phyloP scores from a whole-genome alignment of 2,797 vertebrate genomes.

The Vespertilio murinus region DNA sequence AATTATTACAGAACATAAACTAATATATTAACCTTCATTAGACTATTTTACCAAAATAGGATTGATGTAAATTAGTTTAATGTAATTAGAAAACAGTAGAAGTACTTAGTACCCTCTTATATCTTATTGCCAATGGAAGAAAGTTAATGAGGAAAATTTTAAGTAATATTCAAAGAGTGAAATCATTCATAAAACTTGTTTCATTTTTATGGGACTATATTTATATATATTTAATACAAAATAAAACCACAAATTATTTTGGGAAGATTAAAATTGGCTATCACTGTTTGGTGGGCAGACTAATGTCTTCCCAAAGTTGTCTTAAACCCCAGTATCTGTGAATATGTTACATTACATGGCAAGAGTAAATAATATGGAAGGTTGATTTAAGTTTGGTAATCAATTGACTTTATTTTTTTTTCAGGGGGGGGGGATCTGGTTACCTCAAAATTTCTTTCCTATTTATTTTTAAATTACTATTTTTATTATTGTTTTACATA shows the following conservation, averaged over 20 bases:
- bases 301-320: background rate
- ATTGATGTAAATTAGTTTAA: background rate
- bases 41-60: background rate
- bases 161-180: background rate
- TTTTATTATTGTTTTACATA: too few species aligned
- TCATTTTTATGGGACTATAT: conserved; percentile 9
- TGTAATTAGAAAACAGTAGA: conserved; percentile 17
- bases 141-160: conserved; percentile 39
- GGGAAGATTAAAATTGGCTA: background rate
- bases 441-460: too few species aligned
- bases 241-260: background rate
- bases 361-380: conserved; percentile 18
- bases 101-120: background rate
- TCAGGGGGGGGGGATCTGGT: too few species aligned
- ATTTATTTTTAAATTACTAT: too few species aligned
- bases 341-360: background rate
- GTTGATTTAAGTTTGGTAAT: background rate
- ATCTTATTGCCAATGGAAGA: background rate
- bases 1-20: background rate
- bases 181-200: background rate
- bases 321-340: background rate
- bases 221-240: conserved; percentile 10
- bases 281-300: background rate
- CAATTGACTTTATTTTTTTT: background rate
- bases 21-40: background rate